A percentile compares a stretch with the other conserved stretches of the same genome.
Conservation (phyloP, 1,140 invertebrate genomes). For the Eufriesea mexicana region DNA sequence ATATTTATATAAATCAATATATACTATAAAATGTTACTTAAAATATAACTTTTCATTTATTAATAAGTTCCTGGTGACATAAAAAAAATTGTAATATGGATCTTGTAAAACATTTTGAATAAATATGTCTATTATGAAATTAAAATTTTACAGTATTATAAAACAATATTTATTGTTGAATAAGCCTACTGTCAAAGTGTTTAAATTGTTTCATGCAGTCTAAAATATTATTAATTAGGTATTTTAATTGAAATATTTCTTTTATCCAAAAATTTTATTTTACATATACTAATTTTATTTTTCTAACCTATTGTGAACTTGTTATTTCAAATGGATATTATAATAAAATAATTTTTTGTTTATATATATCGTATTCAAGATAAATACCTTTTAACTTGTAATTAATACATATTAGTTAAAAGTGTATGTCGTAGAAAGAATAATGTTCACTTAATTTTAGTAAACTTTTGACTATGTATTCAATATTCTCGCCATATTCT, state of each 20-base stretch:
- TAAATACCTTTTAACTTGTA: conserved; percentile 32
- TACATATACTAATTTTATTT: not conserved
- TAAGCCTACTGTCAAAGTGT: not conserved
- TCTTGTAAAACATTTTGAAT: not conserved
- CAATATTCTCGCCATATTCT: not conserved
- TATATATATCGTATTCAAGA: not conserved
- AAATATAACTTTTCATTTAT: conserved; percentile 5
- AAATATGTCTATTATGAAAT: not conserved
- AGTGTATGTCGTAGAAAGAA: not conserved
- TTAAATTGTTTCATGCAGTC: not conserved
- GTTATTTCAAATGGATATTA: not conserved
- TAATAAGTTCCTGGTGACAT: not conserved
- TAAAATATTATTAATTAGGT: not conserved
- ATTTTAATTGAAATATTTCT: not conserved
- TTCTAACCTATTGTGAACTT: conserved; percentile 6
- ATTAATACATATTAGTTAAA: conserved; percentile 26
- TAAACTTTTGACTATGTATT: not conserved
- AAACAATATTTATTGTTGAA: not conserved
- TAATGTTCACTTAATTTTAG: conserved; percentile 4
- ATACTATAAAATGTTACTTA: not conserved
- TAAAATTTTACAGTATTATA: not conserved
- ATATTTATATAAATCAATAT: not conserved
- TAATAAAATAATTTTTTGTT: not conserved
- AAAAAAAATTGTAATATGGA: not conserved
- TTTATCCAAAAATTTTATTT: conserved; percentile 3